These are phyloP conservation scores for Cottoperca gobio DNA, from an alignment of 2,797 vertebrate species.

Conservation along the genomic window DNA sequence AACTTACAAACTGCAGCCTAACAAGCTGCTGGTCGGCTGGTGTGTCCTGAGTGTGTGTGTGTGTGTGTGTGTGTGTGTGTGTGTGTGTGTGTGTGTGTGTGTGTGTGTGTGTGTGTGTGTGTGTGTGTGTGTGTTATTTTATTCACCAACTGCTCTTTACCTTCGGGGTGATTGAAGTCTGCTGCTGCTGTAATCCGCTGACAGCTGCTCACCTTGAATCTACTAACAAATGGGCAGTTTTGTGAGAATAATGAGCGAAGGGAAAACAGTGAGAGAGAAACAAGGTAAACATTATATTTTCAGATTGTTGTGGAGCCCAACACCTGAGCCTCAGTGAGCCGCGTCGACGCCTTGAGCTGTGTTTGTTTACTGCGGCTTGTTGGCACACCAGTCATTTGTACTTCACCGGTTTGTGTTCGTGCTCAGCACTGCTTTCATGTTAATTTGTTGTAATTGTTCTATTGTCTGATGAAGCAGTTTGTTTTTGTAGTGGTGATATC, in stretches of 20 bases:
- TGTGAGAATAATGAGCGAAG: conserved; percentile 58
- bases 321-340: conserved; percentile 43
- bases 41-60: conserved; percentile 8
- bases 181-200: conserved; percentile 34
- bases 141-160: conserved; percentile 55
- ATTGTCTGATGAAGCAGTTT: conserved; percentile 14
- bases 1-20: conserved; percentile 2
- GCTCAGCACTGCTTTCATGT: conserved; percentile 16
- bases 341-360: conserved; percentile 20
- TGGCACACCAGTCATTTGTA: conserved; percentile 23
- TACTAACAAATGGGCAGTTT: conserved; percentile 49
- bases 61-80: conserved; percentile 1
- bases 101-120: conserved; percentile 15
- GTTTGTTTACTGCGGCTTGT: conserved; percentile 36
- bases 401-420: conserved; percentile 21
- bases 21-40: conserved; percentile 4
- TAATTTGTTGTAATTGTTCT: conserved; percentile 32
- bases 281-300: conserved; percentile 36
- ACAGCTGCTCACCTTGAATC: conserved; percentile 67
- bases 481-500: conserved; percentile 29
- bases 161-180: conserved; percentile 45
- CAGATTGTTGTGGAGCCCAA: conserved; percentile 14
- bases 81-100: conserved; percentile 10
- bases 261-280: conserved; percentile 16
- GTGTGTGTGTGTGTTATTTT: conserved; percentile 31